These are phyloP conservation scores for Bathybates hornii DNA, from an alignment of 2,113 vertebrate species.

Conservation along the genomic window DNA sequence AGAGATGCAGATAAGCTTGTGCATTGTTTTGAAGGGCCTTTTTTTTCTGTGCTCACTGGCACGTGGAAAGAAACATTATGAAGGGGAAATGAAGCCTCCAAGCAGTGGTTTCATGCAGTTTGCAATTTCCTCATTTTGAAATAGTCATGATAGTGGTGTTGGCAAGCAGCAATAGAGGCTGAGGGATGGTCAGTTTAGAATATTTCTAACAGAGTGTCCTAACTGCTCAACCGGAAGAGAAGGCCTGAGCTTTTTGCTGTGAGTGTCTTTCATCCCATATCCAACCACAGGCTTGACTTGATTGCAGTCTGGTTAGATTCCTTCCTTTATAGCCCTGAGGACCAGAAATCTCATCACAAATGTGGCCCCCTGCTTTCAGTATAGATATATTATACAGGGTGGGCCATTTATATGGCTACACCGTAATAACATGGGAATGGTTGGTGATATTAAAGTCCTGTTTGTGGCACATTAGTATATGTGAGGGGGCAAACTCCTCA, in stretches of 20 bases:
- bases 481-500: too few relatives aligned
- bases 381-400: neutral
- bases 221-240: neutral
- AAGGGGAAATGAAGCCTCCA: slow-evolving; percentile 44
- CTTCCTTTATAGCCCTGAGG: neutral
- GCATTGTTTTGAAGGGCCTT: neutral
- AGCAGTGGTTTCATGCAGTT: slow-evolving; percentile 10
- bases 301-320: slow-evolving; percentile 8
- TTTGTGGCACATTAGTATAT: too few relatives aligned
- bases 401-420: too few relatives aligned
- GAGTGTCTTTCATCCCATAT: neutral
- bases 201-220: neutral
- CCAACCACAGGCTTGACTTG: neutral
- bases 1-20: neutral
- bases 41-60: neutral
- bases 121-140: slow-evolving; percentile 40
- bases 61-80: neutral
- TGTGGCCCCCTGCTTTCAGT: neutral
- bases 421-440: too few relatives aligned
- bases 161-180: neutral
- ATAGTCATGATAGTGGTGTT: neutral
- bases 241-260: neutral
- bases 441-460: too few relatives aligned
- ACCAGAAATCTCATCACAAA: neutral
- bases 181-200: neutral